Evolutionary conservation across 2,888 invertebrate genomes (phyloP), one percentile per base, ranked within the genome.

Genomic region (Drosophila emarginata): DNA sequence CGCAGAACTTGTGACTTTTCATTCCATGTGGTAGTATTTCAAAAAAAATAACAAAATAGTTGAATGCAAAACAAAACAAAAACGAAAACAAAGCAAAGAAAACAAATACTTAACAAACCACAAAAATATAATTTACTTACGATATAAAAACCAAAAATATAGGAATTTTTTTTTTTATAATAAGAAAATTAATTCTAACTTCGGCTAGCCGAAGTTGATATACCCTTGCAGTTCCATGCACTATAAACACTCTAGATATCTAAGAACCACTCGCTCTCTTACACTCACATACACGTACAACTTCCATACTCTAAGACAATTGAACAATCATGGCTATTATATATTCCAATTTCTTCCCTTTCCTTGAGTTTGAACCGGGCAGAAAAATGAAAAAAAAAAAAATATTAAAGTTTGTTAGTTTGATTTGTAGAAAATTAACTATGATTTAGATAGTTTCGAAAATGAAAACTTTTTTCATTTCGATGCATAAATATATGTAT

Each of bases 1-100:
- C 39, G 39, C 6, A 15, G 40, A 6, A 18, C 45, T 21, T 6
- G 18, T 18, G 18, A 45, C 21, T 45, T 21, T 45, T 45, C 18
- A 45, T 45, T 45, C 12, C 45, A 45, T 21, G 45, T 45, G 21
- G 18, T 21, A 18, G 7, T 45, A 45, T 11, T 45, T 45, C 45
- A 45, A 45, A 59, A 37, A 52, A 53, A 61, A 45, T 54, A 37
- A 52, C 45, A 61, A 53, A 26, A 53, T 56, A 56, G 45, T 45
- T 45, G 21, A 45, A 45, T 45, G 45, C 21, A 45, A 45, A 21
- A 45, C 18, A 15, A 45, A 45, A 45, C 32, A 18, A 45, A 45
- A 45, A 45, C 40, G 18, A 45, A 45, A 45, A 4, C 6, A 45
- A 18, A 21, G 21, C 18, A 11, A 45, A 45, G 11, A 18, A 18